phyloP scores from a whole-genome alignment of 2,113 vertebrate genomes.

The Amazona vittata region DNA sequence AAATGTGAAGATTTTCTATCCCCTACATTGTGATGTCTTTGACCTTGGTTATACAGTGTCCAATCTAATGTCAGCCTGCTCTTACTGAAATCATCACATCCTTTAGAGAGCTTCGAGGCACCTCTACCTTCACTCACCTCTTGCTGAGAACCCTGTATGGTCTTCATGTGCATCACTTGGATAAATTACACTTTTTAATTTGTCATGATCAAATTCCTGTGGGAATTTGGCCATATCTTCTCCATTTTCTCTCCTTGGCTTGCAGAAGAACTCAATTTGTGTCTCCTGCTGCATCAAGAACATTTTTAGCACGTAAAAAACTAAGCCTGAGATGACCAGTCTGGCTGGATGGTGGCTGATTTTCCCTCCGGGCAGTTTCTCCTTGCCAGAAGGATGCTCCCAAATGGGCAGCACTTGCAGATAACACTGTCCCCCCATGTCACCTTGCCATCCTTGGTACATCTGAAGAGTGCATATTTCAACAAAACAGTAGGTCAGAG shows the following conservation, averaged over 20 bases:
- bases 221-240: not conserved
- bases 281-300: not conserved
- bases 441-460: not conserved
- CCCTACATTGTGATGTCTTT: not conserved
- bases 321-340: not conserved
- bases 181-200: not conserved
- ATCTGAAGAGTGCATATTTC: not conserved
- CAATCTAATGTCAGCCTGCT: not conserved
- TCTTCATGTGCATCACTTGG: not conserved
- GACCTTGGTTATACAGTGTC: not conserved
- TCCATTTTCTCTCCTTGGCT: not conserved
- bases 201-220: not conserved
- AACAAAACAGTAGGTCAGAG: not conserved
- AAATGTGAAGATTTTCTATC: not conserved
- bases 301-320: not conserved
- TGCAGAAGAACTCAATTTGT: not conserved
- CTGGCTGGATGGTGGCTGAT: not conserved
- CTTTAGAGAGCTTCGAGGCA: not conserved
- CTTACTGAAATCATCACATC: not conserved
- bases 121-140: not conserved
- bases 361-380: not conserved
- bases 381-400: not conserved
- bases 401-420: not conserved
- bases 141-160: not conserved
- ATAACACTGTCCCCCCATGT: rapidly evolving